Base-by-base conservation (phyloP, 2,888 invertebrate genomes). In the Stomorhina lunata region DNA sequence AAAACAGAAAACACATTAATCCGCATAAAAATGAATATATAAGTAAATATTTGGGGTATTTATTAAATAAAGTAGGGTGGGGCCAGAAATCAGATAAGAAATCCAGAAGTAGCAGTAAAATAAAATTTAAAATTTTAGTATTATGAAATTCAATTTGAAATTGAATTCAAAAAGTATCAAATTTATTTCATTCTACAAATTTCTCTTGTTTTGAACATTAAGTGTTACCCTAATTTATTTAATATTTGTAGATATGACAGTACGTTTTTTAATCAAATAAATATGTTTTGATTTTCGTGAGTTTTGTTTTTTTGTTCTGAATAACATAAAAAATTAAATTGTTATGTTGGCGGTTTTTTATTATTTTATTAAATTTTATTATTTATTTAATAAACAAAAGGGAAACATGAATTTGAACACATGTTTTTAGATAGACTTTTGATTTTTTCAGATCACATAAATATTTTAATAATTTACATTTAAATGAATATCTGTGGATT, bases 241-340 rank as follows among this genome's bases (percentile, higher is more conserved):
- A n/a, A n/a, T n/a, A n/a, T n/a, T n/a, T n/a, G n/a, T n/a, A n/a
- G n/a, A n/a, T 40, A 57, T 45, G 17, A 15, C 22, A 71, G 27
- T 50, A 7, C 45, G 48, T 53, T 55, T 29, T 40, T 29, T 55
- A 40, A 72, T 59, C 34, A 59, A 72, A 32, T 59, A 71, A 59
- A 71, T 34, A 48, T 59, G 34, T 17, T 29, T 72, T 37, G 27
- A 25, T 27, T 34, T 27, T 61, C 37, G 43, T 48, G 34, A 32
- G 3, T 48, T 4, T 17, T 72, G 48, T 6, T 10, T 37, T 37
- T 37, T 57, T 43, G 22, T 25, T 61, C 10, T 43, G 27, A 22
- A 40, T 34, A 9, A 17, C 48, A 48, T n/a, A 59, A 25, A 72
- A 72, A 72, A 48, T 48, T 72, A 45, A 57, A 72, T 72, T 72